Base-by-base conservation (phyloP, 2,888 invertebrate species). In the Elegia similella region DNA sequence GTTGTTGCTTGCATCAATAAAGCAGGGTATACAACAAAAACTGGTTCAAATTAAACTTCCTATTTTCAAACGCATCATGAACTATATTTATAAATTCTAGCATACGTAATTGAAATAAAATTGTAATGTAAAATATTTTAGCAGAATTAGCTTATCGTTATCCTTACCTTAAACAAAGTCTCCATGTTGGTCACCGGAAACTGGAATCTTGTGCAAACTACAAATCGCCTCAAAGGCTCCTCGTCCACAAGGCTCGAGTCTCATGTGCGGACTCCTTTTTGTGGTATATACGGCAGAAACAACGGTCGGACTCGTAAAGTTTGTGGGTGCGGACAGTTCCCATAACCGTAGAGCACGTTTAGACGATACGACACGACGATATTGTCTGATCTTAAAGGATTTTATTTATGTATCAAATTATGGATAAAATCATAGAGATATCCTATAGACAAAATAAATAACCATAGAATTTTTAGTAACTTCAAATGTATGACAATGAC, bases 261-360 rank as follows among this genome's bases (percentile, higher is more conserved):
- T 53, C 16, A 30, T 29, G 47, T 78, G 72, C 63, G 68, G 70
- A 70, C 77, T 83, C 81, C 82, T 86, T 88, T 84, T 82, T 82
- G 80, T 80, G 74, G 69, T 70, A 80, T 73, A 73, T 68, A 71
- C 72, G 67, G 73, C 76, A 83, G 76, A 80, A 83, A 78, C 74
- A 73, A 72, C 72, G 66, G 71, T 66, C 66, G 69, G 66, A 63
- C 66, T 65, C 65, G 67, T 68, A 67, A 69, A 79, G 62, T 70
- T 72, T 72, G 88, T 88, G 88, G 87, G 88, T 86, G 87, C 88
- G 83, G 85, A 82, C 78, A 84, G 88, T 88, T 86, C 78, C 87
- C 85, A 81, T 85, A 86, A 86, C 80, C 72, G 80, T 50, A 50
- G 13, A 50, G 17, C n/a, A 12, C 0, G 16, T 17, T 50, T 50